Evolutionary conservation across 2,888 invertebrate genomes (phyloP).

Genomic region (Drosophila dives): DNA sequence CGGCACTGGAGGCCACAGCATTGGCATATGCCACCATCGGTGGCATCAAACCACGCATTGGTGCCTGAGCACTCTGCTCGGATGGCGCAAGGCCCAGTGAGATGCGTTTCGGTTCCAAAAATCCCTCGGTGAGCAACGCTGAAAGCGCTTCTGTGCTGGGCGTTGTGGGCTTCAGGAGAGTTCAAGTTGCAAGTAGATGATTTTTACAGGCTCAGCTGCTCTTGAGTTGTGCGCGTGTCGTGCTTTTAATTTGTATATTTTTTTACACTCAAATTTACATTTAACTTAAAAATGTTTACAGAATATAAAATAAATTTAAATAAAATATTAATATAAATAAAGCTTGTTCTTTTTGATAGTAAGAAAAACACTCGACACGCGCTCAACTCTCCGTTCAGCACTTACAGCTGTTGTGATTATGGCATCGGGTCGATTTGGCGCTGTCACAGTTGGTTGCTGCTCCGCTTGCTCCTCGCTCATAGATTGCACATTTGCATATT

Average conservation of each 20-base stretch:
- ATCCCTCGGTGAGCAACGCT: conserved; percentile 94
- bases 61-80: conserved; percentile 85
- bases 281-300: no score
- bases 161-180: conserved; percentile 87
- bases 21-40: conserved; percentile 69
- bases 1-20: conserved; percentile 64
- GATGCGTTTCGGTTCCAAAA: conserved; percentile 92
- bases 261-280: not conserved
- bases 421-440: not conserved
- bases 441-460: not conserved
- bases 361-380: not conserved
- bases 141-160: conserved; percentile 92
- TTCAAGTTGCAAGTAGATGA: conserved; percentile 18
- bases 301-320: not conserved
- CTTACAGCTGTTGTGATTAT: conserved; percentile 43
- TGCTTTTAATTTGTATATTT: not conserved
- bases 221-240: not conserved
- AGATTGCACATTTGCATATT: conserved; percentile 74
- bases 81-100: conserved; percentile 90
- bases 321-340: not conserved
- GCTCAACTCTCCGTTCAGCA: conserved; percentile 1
- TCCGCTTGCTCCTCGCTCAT: conserved; percentile 61
- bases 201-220: not conserved
- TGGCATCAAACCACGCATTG: conserved; percentile 58
- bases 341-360: not conserved